Evolutionary conservation across 92 coral and sea anemone genomes (phyloP).

Genomic region (Porites lobata): DNA sequence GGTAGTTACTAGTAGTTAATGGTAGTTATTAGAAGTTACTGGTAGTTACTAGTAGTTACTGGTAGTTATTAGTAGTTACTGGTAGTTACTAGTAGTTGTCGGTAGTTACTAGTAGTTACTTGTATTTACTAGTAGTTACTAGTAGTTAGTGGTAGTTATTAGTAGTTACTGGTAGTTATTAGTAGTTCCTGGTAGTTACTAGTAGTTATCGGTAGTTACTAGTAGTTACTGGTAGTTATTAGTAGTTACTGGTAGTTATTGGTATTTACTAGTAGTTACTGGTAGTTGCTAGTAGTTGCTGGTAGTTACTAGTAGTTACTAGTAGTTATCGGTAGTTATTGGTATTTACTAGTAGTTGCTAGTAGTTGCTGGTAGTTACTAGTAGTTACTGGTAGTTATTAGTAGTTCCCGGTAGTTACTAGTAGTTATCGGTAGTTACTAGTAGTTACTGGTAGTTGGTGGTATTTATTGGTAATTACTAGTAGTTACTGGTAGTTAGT

Average conservation of each 20-base stretch:
- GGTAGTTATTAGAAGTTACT: constrained; percentile 9
- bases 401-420: neutral
- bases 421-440: neutral
- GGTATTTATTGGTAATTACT: neutral
- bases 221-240: too few relatives aligned
- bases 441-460: neutral
- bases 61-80: too few relatives aligned
- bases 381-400: neutral
- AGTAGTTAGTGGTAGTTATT: neutral
- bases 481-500: neutral
- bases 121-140: too few relatives aligned
- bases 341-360: neutral
- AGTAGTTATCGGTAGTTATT: neutral
- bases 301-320: neutral
- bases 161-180: neutral
- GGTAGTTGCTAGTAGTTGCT: neutral
- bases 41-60: too few relatives aligned
- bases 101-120: too few relatives aligned
- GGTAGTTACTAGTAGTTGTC: too few relatives aligned
- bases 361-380: neutral
- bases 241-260: too few relatives aligned
- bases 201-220: neutral
- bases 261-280: neutral
- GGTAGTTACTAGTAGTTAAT: neutral
- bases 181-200: too few relatives aligned